Percentiles rank a stretch among this genome's conserved stretches.
Evolutionary conservation across 2,888 invertebrate species (phyloP).

Genomic region (Galerucella calmariensis): DNA sequence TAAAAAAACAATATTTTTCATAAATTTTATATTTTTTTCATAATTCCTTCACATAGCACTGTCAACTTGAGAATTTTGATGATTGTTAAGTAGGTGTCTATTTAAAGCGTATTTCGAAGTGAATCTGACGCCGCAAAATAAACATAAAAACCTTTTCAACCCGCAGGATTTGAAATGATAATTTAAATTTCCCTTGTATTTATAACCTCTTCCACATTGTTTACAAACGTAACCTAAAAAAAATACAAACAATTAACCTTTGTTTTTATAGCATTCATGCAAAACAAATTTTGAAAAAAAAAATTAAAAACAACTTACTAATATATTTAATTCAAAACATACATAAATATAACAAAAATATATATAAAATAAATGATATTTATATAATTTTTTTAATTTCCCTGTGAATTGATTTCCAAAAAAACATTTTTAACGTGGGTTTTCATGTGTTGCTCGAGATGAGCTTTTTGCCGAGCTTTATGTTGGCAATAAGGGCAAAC

Average conservation of each 20-base stretch:
- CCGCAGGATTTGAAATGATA: conserved; percentile 48
- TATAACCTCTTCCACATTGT: conserved; percentile 64
- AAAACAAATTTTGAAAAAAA: not conserved
- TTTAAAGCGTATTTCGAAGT: conserved; percentile 11
- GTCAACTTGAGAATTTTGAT: not conserved
- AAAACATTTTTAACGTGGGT: conserved; percentile 10
- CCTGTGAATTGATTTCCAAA: not conserved
- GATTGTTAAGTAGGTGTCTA: conserved; percentile 2
- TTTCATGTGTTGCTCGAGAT: conserved; percentile 30
- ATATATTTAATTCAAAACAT: not conserved
- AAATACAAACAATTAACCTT: not conserved
- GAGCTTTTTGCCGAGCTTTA: conserved; percentile 33
- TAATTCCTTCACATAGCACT: not conserved
- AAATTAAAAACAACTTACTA: not conserved
- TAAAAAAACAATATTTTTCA: not conserved
- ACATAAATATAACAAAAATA: not conserved
- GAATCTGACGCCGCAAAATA: not conserved
- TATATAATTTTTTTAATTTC: too few species aligned
- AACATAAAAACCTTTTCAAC: not conserved
- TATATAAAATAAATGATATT: not conserved
- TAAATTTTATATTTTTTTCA: not conserved
- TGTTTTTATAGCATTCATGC: not conserved
- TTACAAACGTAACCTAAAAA: not conserved
- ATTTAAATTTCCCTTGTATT: conserved; percentile 74
- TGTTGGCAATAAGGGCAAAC: conserved; percentile 40